Base-by-base conservation (phyloP, 2,113 vertebrate species). In the Lates calcarifer region DNA sequence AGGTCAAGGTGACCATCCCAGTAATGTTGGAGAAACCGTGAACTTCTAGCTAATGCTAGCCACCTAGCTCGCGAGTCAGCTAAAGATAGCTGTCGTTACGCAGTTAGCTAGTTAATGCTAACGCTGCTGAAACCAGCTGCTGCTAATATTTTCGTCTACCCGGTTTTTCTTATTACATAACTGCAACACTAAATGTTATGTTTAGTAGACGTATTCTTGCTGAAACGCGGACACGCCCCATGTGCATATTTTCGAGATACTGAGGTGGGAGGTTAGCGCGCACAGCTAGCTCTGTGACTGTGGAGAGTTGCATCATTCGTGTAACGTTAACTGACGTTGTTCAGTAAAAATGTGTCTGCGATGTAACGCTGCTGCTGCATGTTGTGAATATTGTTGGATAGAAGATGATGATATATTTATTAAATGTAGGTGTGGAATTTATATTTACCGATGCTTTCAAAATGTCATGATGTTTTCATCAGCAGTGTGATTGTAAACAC, bases 301-400 rank as follows among this genome's bases (percentile, higher is more conserved):
- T 12, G 8, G 26, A 26, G 28, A 31, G 84, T 89, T 89, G 56
- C 77, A 39, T 86, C 80, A 89, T 82, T 22, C 41, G 0, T 58
- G 5, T 28, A 17, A 7, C 26, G 2, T 26, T 24, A 8, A 43
- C 11, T 20, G 17, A 14, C 20, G 49, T 43, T 41, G 26, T 41
- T 47, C 8, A 37, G n/a, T 9, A 13, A 41, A 0, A 43, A 5
- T 47, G 6, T 18, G 11, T 49, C 14, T 20, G n/a, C 4, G 2
- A 29, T 28, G 4, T 24, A 20, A 55, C 17, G 2, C 15, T 10
- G 1, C 33, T 43, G 28, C 15, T 18, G 26, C 18, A 20, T 20
- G 13, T 7, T 14, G 4, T 31, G 13, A 29, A 4, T 51, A 1
- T 11, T 41, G 6, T 33, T 26, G 18, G 1, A 26, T 20, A 24